These are phyloP conservation scores for Metalampra italica DNA, from an alignment of 2,888 invertebrate species.

Conservation along the genomic window DNA sequence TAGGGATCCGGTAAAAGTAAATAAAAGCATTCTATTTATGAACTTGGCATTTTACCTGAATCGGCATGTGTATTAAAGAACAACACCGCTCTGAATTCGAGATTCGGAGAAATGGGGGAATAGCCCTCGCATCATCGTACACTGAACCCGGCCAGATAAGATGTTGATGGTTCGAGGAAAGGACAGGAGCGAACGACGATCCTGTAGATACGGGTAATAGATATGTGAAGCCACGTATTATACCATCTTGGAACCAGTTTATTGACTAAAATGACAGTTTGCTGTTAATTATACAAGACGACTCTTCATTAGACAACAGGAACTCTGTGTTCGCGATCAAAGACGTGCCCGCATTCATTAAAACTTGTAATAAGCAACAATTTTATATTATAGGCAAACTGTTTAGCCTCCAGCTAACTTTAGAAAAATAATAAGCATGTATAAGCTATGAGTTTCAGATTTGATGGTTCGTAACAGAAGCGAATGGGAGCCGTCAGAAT, in stretches of 20 bases:
- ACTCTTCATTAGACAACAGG: slow-evolving; percentile 20
- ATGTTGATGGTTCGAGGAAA: slow-evolving; percentile 59
- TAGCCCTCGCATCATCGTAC: slow-evolving; percentile 35
- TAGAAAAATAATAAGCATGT: slow-evolving; percentile 16
- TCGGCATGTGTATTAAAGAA: neutral
- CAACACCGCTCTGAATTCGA: neutral
- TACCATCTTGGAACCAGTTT: slow-evolving; percentile 30
- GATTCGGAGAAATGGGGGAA: slow-evolving; percentile 34
- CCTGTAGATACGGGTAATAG: slow-evolving; percentile 34
- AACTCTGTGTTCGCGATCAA: slow-evolving; percentile 11
- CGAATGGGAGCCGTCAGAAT: slow-evolving; percentile 34
- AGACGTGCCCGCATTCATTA: neutral
- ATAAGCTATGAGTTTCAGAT: slow-evolving; percentile 13
- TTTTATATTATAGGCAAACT: neutral
- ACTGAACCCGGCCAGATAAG: slow-evolving; percentile 59
- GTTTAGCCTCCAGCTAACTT: neutral
- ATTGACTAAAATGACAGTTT: slow-evolving; percentile 29
- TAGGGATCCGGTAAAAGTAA: no score
- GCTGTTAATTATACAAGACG: slow-evolving; percentile 23
- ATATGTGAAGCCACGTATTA: slow-evolving; percentile 29
- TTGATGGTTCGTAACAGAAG: slow-evolving; percentile 17
- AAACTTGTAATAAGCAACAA: neutral
- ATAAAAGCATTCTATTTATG: neutral
- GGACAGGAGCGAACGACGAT: slow-evolving; percentile 42
- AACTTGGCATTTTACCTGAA: neutral